phyloP scores from a whole-genome alignment of 2,888 invertebrate species.

The Dryadula phaetusa region DNA sequence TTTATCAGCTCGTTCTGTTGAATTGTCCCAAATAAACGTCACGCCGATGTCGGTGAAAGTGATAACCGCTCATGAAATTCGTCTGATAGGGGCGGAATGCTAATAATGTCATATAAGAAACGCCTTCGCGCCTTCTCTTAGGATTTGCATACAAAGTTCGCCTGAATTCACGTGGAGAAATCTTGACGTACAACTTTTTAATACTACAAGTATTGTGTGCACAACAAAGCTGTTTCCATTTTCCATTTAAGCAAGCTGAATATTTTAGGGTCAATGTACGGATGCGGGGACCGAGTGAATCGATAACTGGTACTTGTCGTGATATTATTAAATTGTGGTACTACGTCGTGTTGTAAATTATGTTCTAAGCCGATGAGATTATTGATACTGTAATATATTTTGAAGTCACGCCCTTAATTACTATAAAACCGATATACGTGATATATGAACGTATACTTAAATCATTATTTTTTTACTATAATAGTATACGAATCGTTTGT shows the following conservation, averaged over 20 bases:
- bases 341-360: slow-evolving; percentile 27
- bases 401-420: background rate
- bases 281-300: slow-evolving; percentile 44
- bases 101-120: slow-evolving; percentile 61
- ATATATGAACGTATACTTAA: background rate
- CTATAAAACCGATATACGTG: slow-evolving; percentile 1
- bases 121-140: slow-evolving; percentile 52
- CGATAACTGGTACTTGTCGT: slow-evolving; percentile 44
- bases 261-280: slow-evolving; percentile 45
- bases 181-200: slow-evolving; percentile 58
- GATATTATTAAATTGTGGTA: slow-evolving; percentile 37
- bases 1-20: background rate
- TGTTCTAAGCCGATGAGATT: slow-evolving; percentile 22
- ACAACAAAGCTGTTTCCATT: slow-evolving; percentile 47
- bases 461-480: background rate
- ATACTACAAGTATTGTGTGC: slow-evolving; percentile 48
- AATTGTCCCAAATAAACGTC: slow-evolving; percentile 39
- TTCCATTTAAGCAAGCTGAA: slow-evolving; percentile 46
- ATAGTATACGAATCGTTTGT: background rate
- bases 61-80: slow-evolving; percentile 50
- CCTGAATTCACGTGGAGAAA: slow-evolving; percentile 62
- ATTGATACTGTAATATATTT: slow-evolving; percentile 15
- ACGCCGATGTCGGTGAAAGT: slow-evolving; percentile 53
- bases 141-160: slow-evolving; percentile 68
- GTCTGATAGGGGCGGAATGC: slow-evolving; percentile 52